Evolutionary conservation across 2,888 invertebrate species (phyloP).

Genomic region (Octonoba sinensis): DNA sequence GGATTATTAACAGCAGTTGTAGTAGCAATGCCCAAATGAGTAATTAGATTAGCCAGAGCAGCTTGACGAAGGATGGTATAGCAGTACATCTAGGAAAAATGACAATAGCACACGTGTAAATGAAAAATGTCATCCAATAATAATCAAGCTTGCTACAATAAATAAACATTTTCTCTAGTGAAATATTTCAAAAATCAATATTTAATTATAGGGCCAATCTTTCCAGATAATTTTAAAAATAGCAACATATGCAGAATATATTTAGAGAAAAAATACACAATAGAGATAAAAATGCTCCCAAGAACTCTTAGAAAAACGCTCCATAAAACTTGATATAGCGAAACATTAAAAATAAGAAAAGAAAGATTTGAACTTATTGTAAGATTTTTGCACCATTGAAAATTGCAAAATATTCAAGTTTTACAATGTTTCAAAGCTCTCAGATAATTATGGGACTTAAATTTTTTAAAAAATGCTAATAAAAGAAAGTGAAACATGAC

Average conservation of each 20-base stretch:
- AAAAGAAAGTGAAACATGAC: conserved; percentile 66
- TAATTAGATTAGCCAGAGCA: conserved; percentile 65
- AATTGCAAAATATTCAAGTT: no score
- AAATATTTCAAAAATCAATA: no score
- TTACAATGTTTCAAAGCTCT: no score
- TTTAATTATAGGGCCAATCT: not conserved
- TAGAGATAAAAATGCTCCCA: not conserved
- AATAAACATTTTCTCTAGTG: no score
- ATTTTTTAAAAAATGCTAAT: not conserved
- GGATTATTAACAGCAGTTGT: conserved; percentile 68
- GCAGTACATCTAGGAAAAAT: conserved; percentile 81
- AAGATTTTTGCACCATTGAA: no score
- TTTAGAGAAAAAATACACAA: not conserved
- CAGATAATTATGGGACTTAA: no score
- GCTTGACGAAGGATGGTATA: conserved; percentile 82
- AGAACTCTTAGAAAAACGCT: no score
- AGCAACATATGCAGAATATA: not conserved
- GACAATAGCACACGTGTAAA: not conserved
- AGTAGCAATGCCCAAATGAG: conserved; percentile 63
- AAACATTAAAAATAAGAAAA: not conserved
- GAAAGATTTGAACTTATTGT: not conserved
- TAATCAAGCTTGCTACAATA: no score
- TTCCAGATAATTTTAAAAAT: not conserved
- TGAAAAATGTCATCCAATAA: no score
- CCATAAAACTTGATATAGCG: no score